Evolutionary conservation across 2,888 invertebrate genomes (phyloP), one percentile per base, ranked within the genome.

Genomic region (Pocota personata): DNA sequence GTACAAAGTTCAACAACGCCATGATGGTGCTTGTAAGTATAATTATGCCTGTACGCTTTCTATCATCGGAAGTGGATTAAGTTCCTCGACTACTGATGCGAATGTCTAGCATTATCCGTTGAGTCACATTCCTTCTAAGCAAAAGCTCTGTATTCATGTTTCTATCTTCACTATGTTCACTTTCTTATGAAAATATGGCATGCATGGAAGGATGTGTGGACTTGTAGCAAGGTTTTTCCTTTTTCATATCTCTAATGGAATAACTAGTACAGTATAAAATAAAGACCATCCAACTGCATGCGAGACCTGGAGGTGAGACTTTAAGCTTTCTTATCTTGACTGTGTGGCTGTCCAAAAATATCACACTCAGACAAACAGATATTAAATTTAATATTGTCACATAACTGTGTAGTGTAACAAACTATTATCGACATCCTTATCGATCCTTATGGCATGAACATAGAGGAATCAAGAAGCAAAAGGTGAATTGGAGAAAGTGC

Each of bases 371-470:
- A n/a, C n/a, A n/a, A 19, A 46, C 46, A 50, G 21, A 50, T 16
- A 46, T 46, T 16, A 8, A 46, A 46, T 46, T 12, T 4, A 50
- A 24, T 21, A 27, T n/a, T n/a, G n/a, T n/a, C n/a, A n/a, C n/a
- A n/a, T n/a, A n/a, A n/a, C n/a, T n/a, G n/a, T n/a, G n/a, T n/a
- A n/a, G n/a, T n/a, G n/a, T n/a, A n/a, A n/a, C 24, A 24, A 24
- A 40, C 7, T 21, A 35, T 35, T 35, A 57, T 35, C 21, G 21
- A 60, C 60, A 43, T 46, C 46, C 64, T 48, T 64, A 64, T 48
- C 32, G 64, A 48, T 64, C 64, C 64, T 40, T 35, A 6, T 32
- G 6, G 16, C 32, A 43, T 7, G 1, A 30, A 46, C n/a, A 16
- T 1, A 6, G n/a, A 19, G 14, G n/a, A 60, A 24, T 30, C 3